Evolutionary conservation across 2,888 invertebrate genomes (phyloP), one percentile per base, ranked within the genome.

Genomic region (Halocaridina rubra): DNA sequence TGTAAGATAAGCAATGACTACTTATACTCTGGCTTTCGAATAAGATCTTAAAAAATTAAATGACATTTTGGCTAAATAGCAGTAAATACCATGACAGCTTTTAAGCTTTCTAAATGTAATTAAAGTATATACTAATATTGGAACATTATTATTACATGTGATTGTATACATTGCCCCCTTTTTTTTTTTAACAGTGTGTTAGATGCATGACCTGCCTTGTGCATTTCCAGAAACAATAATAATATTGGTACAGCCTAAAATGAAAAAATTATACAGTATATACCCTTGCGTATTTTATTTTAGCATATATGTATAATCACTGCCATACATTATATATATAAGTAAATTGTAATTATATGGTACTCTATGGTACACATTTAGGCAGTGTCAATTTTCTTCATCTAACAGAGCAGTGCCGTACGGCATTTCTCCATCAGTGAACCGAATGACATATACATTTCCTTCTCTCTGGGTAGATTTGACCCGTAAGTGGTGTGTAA

Each of bases 401-500:
- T 77, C 59, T 69, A n/a, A 53, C 53, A 53, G 16, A n/a, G n/a
- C n/a, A n/a, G n/a, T n/a, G n/a, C n/a, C n/a, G 19, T 53, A 53
- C 53, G 19, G 53, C 53, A n/a, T 53, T 61, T 67, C 57, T 71
- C 64, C 77, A 69, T 32, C 61, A 71, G 76, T 53, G 27, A 77
- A 46, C 76, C 39, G 27, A 46, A 30, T 46, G 57, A 71, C 27
- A 77, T 77, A 77, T 57, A 69, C 13, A 76, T 75, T 71, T 33
- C 67, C 32, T 69, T 77, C 39, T 53, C 16, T 76, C 81, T 81
- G 75, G 81, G 81, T 67, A 76, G 75, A 67, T 81, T 76, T 81
- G 81, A 81, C 76, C 75, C 75, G 75, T 74, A 76, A 81, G 81
- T 81, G 75, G 75, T 81, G 81, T 81, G 76, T 30, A 77, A 32